phyloP scores from a whole-genome alignment of 1,140 invertebrate species.

The Calephelis nemesis region DNA sequence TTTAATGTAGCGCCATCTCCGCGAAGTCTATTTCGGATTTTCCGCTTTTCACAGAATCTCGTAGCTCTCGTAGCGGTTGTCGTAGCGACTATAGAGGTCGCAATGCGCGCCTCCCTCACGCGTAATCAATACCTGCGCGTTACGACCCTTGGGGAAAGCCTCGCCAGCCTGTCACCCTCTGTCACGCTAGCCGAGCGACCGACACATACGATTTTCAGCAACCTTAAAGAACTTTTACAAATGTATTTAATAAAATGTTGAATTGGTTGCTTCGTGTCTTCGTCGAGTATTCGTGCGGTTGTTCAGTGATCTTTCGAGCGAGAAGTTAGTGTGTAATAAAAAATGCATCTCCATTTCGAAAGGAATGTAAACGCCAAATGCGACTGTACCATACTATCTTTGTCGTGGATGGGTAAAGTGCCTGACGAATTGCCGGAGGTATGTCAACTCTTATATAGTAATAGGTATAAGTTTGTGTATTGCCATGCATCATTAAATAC shows the following conservation, averaged over 20 bases:
- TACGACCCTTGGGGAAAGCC: conserved; percentile 37
- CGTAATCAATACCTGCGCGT: conserved; percentile 72
- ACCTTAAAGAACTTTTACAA: conserved; percentile 33
- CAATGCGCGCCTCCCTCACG: conserved; percentile 39
- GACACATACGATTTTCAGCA: conserved; percentile 39
- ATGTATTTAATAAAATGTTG: conserved; percentile 39
- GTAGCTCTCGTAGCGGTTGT: conserved; percentile 24
- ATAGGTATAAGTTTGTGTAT: not conserved
- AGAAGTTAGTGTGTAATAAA: conserved; percentile 35
- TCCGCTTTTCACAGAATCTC: conserved; percentile 43
- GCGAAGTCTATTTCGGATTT: conserved; percentile 43
- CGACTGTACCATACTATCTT: conserved; percentile 95
- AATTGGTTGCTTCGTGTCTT: conserved; percentile 17
- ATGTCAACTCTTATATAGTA: conserved; percentile 53
- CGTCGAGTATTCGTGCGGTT: conserved; percentile 28
- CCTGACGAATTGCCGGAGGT: conserved; percentile 96
- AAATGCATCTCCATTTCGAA: conserved; percentile 96
- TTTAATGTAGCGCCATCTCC: conserved; percentile 53
- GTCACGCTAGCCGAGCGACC: conserved; percentile 52
- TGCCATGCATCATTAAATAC: no score
- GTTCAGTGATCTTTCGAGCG: conserved; percentile 21
- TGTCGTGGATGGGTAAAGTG: conserved; percentile 99
- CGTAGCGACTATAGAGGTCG: conserved; percentile 50
- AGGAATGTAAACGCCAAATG: conserved; percentile 94
- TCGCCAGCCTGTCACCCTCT: conserved; percentile 60